Conservation (phyloP, 2,888 invertebrate species). For the Teleogryllus oceanicus region DNA sequence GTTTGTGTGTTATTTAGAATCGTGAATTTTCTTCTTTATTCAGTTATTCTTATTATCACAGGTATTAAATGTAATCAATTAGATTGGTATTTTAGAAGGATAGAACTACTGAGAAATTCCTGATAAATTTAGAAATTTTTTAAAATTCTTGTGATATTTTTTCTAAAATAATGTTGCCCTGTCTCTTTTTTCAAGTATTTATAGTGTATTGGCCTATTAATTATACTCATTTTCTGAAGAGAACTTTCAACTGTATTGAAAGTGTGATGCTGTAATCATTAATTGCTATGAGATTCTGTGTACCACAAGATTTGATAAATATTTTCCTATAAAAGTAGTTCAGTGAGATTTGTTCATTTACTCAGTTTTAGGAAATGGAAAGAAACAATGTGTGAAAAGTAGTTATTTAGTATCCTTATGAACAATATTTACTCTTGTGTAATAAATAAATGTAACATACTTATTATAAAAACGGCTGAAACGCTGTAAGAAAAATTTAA, state of each 20-base stretch:
- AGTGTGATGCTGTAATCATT: not conserved
- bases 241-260: not conserved
- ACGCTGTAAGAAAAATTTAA: not conserved
- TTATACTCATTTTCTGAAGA: not conserved
- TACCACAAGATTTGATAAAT: slow-evolving; percentile 18
- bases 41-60: too few relatives aligned
- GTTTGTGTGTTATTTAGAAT: too few relatives aligned
- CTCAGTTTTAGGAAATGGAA: not conserved
- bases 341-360: slow-evolving; percentile 18
- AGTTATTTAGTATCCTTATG: not conserved
- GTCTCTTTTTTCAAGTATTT: too few relatives aligned
- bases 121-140: too few relatives aligned
- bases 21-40: too few relatives aligned
- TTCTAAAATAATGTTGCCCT: too few relatives aligned
- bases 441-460: not conserved
- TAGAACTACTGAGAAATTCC: too few relatives aligned
- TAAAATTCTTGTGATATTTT: too few relatives aligned
- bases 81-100: too few relatives aligned
- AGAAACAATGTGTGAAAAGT: not conserved
- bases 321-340: slow-evolving; percentile 6
- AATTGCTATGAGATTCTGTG: slow-evolving; percentile 7
- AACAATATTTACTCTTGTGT: not conserved
- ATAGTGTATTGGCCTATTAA: not conserved
- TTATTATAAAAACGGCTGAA: not conserved
- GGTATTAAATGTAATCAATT: too few relatives aligned